Conservation (phyloP, 64 coral and sea anemone species). For the Dendrophyllia cribrosa region DNA sequence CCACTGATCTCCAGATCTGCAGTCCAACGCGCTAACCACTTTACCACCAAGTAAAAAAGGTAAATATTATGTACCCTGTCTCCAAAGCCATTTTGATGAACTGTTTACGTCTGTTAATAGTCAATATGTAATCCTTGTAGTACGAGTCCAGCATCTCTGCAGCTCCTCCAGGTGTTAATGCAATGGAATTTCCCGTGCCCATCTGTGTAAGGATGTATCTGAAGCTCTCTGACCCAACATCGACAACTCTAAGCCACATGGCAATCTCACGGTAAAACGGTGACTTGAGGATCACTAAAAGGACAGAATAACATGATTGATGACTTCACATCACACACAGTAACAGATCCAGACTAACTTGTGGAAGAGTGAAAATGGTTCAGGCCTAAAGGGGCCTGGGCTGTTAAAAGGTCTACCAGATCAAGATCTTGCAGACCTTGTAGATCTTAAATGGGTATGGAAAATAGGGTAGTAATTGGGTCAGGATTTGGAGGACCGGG, state of each 20-base stretch:
- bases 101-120: slow-evolving; percentile 58
- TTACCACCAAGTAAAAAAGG: neutral
- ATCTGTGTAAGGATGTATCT: slow-evolving; percentile 36
- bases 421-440: no score
- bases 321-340: no score
- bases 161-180: slow-evolving; percentile 36
- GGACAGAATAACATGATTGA: neutral
- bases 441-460: no score
- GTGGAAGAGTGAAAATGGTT: no score
- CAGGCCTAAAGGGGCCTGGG: no score
- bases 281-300: slow-evolving; percentile 18
- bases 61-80: slow-evolving; percentile 22
- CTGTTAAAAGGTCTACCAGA: no score
- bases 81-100: slow-evolving; percentile 66
- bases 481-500: no score
- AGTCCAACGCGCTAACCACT: no score
- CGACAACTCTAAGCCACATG: slow-evolving; percentile 36
- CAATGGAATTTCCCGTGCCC: slow-evolving; percentile 60
- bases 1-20: no score
- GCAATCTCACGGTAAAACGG: slow-evolving; percentile 49
- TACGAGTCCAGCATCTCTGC: slow-evolving; percentile 52
- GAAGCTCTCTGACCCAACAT: slow-evolving; percentile 44
- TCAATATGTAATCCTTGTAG: slow-evolving; percentile 41
- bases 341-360: no score
- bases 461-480: no score